Evolutionary conservation across 2,888 invertebrate genomes (phyloP).

Genomic region (Thelaira solivaga): DNA sequence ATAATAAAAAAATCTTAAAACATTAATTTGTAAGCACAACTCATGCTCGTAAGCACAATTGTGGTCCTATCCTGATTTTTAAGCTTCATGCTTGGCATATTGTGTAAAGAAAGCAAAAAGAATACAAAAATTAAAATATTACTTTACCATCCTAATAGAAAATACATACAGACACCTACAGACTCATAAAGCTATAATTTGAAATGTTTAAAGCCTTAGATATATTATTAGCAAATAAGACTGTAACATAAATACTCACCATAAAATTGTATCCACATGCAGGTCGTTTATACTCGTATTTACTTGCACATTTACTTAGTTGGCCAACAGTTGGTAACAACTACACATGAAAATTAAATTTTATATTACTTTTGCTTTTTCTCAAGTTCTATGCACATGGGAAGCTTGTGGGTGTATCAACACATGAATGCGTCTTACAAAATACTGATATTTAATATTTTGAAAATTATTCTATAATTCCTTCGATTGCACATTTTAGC

Average conservation of each 20-base stretch:
- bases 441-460: not conserved
- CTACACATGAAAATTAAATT: not conserved
- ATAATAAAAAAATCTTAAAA: too few species aligned
- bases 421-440: not conserved
- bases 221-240: slow-evolving; percentile 8
- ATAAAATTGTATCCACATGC: not conserved
- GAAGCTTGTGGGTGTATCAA: not conserved
- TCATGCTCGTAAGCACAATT: too few species aligned
- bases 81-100: too few species aligned
- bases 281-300: not conserved
- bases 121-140: too few species aligned
- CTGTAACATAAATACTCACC: not conserved
- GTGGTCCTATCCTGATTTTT: too few species aligned
- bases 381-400: not conserved
- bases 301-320: not conserved
- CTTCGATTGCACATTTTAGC: not conserved
- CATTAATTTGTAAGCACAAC: too few species aligned
- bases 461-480: not conserved
- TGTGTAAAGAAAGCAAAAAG: too few species aligned
- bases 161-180: too few species aligned
- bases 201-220: not conserved
- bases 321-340: not conserved
- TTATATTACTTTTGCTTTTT: not conserved
- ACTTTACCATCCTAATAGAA: not conserved
- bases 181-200: not conserved